These are phyloP conservation scores for Eilema griseolum DNA, from an alignment of 2,888 invertebrate genomes.

Conservation along the genomic window DNA sequence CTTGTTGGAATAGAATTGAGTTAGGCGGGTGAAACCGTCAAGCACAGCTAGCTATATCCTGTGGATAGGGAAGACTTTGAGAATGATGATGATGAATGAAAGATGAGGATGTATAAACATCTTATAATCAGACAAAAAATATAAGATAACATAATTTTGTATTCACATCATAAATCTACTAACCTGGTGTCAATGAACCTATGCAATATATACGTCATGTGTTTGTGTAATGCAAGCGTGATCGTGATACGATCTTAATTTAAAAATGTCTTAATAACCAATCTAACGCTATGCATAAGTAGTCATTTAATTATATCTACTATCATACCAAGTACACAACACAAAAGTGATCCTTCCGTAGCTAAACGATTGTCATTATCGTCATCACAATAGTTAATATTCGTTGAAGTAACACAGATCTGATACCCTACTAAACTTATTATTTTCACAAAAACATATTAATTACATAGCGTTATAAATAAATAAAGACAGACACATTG, in stretches of 20 bases:
- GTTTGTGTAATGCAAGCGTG: background rate
- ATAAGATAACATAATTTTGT: background rate
- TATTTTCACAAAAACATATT: background rate
- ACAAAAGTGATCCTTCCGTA: background rate
- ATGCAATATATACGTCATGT: conserved; percentile 3
- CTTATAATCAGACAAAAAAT: background rate
- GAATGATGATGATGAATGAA: background rate
- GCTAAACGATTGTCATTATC: background rate
- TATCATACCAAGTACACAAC: background rate
- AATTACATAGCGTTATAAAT: background rate
- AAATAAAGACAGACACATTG: background rate
- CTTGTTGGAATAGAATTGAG: no score
- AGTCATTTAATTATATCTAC: background rate
- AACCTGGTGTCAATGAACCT: conserved; percentile 4
- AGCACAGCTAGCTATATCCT: no score
- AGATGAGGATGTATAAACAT: background rate
- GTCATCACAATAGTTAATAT: background rate
- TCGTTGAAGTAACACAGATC: background rate
- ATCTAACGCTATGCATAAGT: no score
- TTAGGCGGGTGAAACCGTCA: no score
- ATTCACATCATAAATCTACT: background rate
- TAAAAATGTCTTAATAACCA: background rate
- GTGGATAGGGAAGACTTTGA: background rate
- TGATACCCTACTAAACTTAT: background rate
- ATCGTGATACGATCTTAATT: background rate